These are phyloP conservation scores for Amblyraja radiata DNA, from an alignment of 2,797 vertebrate genomes.

Conservation along the genomic window DNA sequence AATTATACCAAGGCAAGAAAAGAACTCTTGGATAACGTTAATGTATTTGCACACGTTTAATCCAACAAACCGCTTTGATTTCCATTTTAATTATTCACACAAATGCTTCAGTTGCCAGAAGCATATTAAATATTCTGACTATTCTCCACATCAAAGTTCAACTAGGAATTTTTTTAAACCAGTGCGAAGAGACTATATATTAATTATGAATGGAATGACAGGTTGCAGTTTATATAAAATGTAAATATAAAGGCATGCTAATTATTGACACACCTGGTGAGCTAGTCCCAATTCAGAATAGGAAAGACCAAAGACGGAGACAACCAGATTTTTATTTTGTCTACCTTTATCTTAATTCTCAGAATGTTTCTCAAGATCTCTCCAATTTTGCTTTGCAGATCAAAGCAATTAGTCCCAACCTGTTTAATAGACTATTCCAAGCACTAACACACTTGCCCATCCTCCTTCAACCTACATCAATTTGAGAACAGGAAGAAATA, in stretches of 20 bases:
- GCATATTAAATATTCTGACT: not conserved
- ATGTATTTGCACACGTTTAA: not conserved
- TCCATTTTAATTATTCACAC: not conserved
- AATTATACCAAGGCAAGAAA: not conserved
- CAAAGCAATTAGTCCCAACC: not conserved
- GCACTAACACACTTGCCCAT: not conserved
- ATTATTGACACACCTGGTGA: not conserved
- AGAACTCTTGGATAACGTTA: not conserved
- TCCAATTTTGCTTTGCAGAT: not conserved
- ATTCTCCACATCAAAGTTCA: not conserved
- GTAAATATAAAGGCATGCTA: not conserved
- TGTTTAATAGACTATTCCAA: not conserved
- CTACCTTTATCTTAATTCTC: not conserved
- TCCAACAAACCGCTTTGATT: not conserved
- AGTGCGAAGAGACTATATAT: not conserved
- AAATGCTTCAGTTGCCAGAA: not conserved
- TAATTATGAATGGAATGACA: not conserved
- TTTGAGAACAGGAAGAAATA: not conserved
- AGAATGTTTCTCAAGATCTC: not conserved
- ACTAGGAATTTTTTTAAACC: not conserved
- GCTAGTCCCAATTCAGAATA: not conserved
- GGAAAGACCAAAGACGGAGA: not conserved
- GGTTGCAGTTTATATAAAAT: not conserved
- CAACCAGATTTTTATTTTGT: not conserved
- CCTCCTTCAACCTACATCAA: not conserved